Base-by-base conservation (phyloP, 2,797 vertebrate genomes). In the Schizothorax lantsangensis region DNA sequence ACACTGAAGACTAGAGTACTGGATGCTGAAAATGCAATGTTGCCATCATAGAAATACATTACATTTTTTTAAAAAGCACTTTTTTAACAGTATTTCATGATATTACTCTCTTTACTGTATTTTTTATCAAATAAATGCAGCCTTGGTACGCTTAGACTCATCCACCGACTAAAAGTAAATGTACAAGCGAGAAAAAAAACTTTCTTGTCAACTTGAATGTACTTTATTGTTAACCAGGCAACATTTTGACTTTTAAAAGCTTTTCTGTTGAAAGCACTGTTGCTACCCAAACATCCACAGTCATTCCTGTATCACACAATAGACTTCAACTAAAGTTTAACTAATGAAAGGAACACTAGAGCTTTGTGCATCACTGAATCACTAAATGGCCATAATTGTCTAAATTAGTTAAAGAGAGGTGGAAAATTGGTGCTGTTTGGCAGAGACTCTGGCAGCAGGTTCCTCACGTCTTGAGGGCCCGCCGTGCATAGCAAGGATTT, bases 371-470 rank as follows among this genome's bases (percentile, higher is more conserved):
- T 80, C 23, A 40, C 86, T 90, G 85, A 86, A 90, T 92, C 88
- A 92, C 91, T 92, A 82, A 92, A 93, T 91, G 87, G 85, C 86
- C 84, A 75, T 89, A 94, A 95, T 93, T 94, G 93, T 90, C 89
- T 88, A 93, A 93, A 93, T 93, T 93, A 91, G 91, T 92, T 90
- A 89, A 92, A 94, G 89, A 68, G 52, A 90, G 83, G 85, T 85
- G 87, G 91, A 95, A 94, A 94, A 92, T 92, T 87, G 90, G 83
- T 89, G 68, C 91, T 89, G 80, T 91, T 91, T 83, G 90, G 91
- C 83, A 91, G 87, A 57, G 90, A 89, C 92, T 91, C 89, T 90
- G 88, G 88, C 91, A 87, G 91, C 92, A 91, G 90, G 89, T 88
- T 91, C 89, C 80, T 89, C 89, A 91, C 90, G 88, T 89, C 90